Evolutionary conservation across 35 echinoderm and acorn worm species (phyloP).

Genomic region (Lytechinus pictus): DNA sequence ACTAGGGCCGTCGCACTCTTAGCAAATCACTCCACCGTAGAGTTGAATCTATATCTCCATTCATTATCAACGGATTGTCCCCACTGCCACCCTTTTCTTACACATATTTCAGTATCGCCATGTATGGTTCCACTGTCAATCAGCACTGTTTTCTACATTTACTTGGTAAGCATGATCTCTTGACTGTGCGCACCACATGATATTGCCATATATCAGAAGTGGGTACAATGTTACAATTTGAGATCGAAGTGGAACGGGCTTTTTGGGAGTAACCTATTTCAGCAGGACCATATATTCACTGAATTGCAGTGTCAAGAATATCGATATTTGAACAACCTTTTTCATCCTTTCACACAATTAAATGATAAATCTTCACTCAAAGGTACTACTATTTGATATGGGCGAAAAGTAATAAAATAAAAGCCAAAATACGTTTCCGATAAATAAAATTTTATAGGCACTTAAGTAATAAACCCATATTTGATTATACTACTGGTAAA

Average conservation of each 20-base stretch:
- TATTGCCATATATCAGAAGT: neutral
- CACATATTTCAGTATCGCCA: neutral
- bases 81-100: neutral
- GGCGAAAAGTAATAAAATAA: too few relatives aligned
- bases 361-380: neutral
- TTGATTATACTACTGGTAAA: too few relatives aligned
- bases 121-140: neutral
- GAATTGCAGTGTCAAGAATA: slow-evolving; percentile 18
- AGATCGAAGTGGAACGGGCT: neutral
- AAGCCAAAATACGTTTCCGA: neutral
- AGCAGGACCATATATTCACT: neutral
- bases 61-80: neutral
- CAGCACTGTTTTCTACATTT: neutral
- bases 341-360: neutral
- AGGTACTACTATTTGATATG: neutral
- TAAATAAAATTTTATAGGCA: neutral
- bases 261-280: neutral
- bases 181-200: neutral
- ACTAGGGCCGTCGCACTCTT: slow-evolving; percentile 1
- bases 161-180: neutral
- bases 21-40: neutral
- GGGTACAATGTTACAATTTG: neutral
- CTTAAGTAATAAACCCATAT: too few relatives aligned
- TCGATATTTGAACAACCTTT: neutral
- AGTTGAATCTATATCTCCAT: neutral